These are phyloP conservation scores for Siniperca chuatsi DNA, from an alignment of 2,113 vertebrate species.

Conservation along the genomic window DNA sequence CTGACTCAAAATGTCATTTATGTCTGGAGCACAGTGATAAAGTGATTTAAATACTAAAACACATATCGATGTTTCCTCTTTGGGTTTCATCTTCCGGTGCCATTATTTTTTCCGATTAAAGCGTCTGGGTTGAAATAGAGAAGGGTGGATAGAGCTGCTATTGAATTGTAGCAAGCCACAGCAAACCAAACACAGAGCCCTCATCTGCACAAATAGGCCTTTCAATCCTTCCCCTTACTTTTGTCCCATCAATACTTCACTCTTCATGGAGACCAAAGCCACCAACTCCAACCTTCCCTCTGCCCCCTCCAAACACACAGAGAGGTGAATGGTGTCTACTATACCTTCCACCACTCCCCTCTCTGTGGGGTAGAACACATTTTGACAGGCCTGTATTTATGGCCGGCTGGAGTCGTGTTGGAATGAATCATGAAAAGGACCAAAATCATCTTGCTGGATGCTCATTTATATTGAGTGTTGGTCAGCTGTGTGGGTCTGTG, in stretches of 20 bases:
- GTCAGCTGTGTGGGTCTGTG: conserved; percentile 67
- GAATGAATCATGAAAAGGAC: conserved; percentile 78
- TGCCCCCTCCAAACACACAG: conserved; percentile 72
- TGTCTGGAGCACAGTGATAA: conserved; percentile 40
- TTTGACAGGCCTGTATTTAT: conserved; percentile 83
- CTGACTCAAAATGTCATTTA: conserved; percentile 47
- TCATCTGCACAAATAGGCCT: conserved; percentile 79
- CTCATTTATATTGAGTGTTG: conserved; percentile 65
- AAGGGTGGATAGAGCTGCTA: conserved; percentile 64
- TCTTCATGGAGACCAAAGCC: conserved; percentile 80
- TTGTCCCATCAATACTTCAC: conserved; percentile 83
- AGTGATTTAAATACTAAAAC: conserved; percentile 40
- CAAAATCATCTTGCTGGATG: conserved; percentile 74
- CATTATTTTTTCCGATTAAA: conserved; percentile 49
- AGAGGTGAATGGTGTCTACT: conserved; percentile 83
- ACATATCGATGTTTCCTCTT: conserved; percentile 30
- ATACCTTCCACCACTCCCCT: conserved; percentile 73
- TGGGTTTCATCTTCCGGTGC: conserved; percentile 37
- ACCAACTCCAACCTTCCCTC: conserved; percentile 72
- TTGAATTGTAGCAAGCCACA: conserved; percentile 72
- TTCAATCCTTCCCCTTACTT: conserved; percentile 77
- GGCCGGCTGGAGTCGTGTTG: conserved; percentile 69
- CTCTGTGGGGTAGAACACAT: conserved; percentile 77
- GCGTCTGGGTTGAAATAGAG: conserved; percentile 52
- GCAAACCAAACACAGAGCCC: conserved; percentile 73